Conservation (phyloP, 2,113 vertebrate species). For the Mystacornis crossleyi region DNA sequence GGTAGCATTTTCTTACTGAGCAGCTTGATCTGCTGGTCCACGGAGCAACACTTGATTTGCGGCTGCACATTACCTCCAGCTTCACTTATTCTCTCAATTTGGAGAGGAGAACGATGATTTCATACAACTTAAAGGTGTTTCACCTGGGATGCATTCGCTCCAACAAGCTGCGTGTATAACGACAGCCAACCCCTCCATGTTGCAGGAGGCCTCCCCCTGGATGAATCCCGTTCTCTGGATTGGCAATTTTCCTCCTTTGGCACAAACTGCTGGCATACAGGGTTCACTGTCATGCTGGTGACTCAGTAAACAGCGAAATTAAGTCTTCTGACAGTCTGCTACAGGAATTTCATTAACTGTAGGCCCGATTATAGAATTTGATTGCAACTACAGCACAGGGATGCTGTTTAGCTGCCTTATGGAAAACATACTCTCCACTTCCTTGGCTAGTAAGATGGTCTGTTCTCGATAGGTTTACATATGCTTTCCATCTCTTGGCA, state of each 20-base stretch:
- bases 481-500: background rate
- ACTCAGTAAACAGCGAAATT: slow-evolving; percentile 50
- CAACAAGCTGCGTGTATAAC: background rate
- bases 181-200: background rate
- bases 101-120: background rate
- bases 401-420: background rate
- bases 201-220: background rate
- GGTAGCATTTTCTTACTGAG: background rate
- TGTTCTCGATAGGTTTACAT: background rate
- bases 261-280: background rate
- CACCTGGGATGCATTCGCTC: background rate
- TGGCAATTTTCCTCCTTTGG: slow-evolving; percentile 25
- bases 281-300: background rate
- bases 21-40: background rate
- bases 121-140: background rate
- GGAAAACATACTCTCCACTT: background rate
- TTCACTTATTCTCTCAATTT: background rate
- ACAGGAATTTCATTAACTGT: slow-evolving; percentile 31
- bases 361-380: background rate
- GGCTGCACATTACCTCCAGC: background rate
- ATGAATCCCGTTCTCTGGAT: background rate
- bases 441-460: background rate
- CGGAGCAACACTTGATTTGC: background rate
- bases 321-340: slow-evolving; percentile 41
- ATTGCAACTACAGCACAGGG: background rate